Evolutionary conservation across 1,140 invertebrate genomes (phyloP), one percentile per base, ranked within the genome.

Genomic region (Drosophila sechellia): DNA sequence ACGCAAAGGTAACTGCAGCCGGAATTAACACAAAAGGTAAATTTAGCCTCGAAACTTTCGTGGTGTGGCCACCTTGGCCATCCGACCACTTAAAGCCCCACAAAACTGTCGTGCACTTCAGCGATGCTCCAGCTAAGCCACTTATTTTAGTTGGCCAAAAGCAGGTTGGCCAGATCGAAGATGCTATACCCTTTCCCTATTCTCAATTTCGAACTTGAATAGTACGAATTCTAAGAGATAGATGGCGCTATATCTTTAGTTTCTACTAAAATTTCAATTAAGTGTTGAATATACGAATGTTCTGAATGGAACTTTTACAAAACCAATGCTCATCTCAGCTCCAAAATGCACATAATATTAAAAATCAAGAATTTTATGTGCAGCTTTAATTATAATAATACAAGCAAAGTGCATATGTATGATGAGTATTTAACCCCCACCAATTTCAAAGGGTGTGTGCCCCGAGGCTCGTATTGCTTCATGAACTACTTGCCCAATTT

Each of bases 111-210:
- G 59, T 63, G 72, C 72, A 80, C 72, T 80, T 76, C 52, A 66
- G 71, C 64, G 55, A 57, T 60, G 77, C 78, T 76, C 79, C 77
- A 66, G 52, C 73, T 80, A 80, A 80, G 78, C 65, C 77, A 80
- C 78, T 80, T 80, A 80, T 61, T 80, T 70, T 40, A 60, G 31
- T 52, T 66, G 71, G 69, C 75, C 55, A 50, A 49, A 35, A 63
- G 31, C 34, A 25, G 37, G 40, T 5, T 10, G 25, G 48, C 48
- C 31, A 27, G 8, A 34, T 40, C 37, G 70, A 55, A 55, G 31
- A 4, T 0, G 17, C 10, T 8, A 58, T 58, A 64, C 57, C 25
- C 73, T 42, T 2, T 3, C 20, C 2, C 3, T 22, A 0, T 22
- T 22, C 20, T 22, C 20, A 22, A 0, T 22, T 22, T 22, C 20